Base-by-base conservation (phyloP, 1,140 invertebrate genomes). In the Bombus fervidus region DNA sequence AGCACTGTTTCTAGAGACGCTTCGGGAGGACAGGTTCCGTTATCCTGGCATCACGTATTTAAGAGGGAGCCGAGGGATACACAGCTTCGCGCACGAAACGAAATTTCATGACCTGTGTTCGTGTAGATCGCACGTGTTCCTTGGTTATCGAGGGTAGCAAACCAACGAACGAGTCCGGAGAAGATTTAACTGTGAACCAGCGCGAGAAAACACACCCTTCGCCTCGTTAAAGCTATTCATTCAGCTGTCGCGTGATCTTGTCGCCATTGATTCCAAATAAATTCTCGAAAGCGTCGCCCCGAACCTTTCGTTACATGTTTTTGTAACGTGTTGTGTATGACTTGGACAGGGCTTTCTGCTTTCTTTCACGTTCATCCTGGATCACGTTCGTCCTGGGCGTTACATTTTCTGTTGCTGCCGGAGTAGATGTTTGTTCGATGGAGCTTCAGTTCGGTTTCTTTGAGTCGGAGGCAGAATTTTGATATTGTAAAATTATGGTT, bases 31-130 rank as follows among this genome's bases (percentile, higher is more conserved):
- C 88, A 85, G 78, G 28, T n/a, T 80, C 90, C 84, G 92, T 93
- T 92, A 93, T 91, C 84, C 90, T 34, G 75, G 87, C 90, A 92
- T 94, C 93, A 94, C 93, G 94, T 94, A 94, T 94, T 94, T 93
- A 93, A 94, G 93, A 93, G 91, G 90, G 90, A 92, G 91, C 93
- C 93, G 92, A 93, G 89, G 93, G 91, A 92, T 92, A 92, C 93
- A 92, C 93, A 92, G 90, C 39, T 28, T 34, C 64, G 79, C 64
- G 53, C 59, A 39, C 57, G n/a, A 69, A 59, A 64, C 74, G 31
- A 78, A 78, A 66, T 77, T 78, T 78, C 66, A 37, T 6, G 47
- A 22, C 34, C 13, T 22, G 47, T 53, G 47, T 53, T 53, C 5
- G 18, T 34, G 5, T 3, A 64, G 22, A 22, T 53, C 25, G 80